Percentiles rank a stretch among this genome's conserved stretches.
These are phyloP conservation scores for Oncorhynchus kisutch DNA, from an alignment of 2,113 vertebrate species.

Conservation along the genomic window DNA sequence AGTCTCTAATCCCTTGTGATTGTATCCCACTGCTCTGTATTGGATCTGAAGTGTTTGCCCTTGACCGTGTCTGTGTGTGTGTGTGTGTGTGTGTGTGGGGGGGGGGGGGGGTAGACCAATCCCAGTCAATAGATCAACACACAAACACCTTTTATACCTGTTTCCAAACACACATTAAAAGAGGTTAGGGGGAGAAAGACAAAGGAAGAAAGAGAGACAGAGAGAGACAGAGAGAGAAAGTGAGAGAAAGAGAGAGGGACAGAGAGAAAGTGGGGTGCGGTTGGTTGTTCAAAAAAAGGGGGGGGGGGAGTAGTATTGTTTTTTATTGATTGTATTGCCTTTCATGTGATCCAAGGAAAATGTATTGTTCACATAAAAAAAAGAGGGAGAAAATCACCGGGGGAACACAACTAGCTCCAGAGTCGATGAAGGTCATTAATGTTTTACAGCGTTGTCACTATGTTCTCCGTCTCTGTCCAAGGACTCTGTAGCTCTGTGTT, in stretches of 20 bases:
- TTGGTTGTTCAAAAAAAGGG: background rate
- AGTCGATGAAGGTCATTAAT: slow-evolving; percentile 43
- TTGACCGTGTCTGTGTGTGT: too few relatives aligned
- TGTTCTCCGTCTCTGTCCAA: slow-evolving; percentile 34
- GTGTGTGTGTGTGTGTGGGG: too few relatives aligned
- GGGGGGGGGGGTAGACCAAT: too few relatives aligned
- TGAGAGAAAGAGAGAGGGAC: background rate
- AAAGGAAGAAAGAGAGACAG: background rate
- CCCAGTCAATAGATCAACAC: too few relatives aligned
- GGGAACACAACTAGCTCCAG: background rate
- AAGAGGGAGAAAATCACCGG: background rate
- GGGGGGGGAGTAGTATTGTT: slow-evolving; percentile 25
- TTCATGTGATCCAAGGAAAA: slow-evolving; percentile 4
- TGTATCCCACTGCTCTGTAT: too few relatives aligned
- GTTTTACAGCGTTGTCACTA: slow-evolving; percentile 17
- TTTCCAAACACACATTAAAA: too few relatives aligned
- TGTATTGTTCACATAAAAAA: slow-evolving; percentile 34
- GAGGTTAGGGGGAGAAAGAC: background rate
- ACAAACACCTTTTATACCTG: too few relatives aligned
- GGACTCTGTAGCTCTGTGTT: background rate
- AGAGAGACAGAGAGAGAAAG: background rate
- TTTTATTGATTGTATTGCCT: too few relatives aligned
- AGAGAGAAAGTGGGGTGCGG: too few relatives aligned
- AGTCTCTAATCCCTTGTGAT: too few relatives aligned
- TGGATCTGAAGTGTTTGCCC: too few relatives aligned